A percentile compares a stretch with the other conserved stretches of the same genome.
Evolutionary conservation across 2,888 invertebrate genomes (phyloP).

Genomic region (Eumacrocentrus americanus): DNA sequence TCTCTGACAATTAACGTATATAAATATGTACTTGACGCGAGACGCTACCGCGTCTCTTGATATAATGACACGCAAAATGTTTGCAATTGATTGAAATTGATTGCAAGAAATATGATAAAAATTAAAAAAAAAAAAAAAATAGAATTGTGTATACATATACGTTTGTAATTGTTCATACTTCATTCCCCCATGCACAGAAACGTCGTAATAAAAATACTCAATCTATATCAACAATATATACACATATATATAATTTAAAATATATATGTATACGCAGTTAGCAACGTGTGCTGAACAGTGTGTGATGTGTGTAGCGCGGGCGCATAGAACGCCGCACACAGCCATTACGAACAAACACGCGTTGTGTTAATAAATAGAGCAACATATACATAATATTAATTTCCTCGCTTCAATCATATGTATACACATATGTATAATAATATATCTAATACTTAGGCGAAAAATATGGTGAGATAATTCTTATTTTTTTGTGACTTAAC

Average conservation of each 20-base stretch:
- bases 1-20: constrained; percentile 5
- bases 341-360: constrained; percentile 24
- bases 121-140: background rate
- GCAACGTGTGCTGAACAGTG: constrained; percentile 34
- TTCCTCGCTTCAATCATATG: constrained; percentile 46
- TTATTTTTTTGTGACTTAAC: background rate
- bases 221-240: constrained; percentile 55
- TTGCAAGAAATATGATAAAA: too few species aligned
- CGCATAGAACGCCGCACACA: constrained; percentile 21
- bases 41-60: constrained; percentile 34
- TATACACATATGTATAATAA: constrained; percentile 43
- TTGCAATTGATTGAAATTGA: constrained; percentile 19
- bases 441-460: constrained; percentile 34
- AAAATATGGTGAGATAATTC: constrained; percentile 17
- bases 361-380: constrained; percentile 59
- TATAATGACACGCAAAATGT: constrained; percentile 28
- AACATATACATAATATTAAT: constrained; percentile 60
- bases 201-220: constrained; percentile 53
- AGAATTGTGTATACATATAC: background rate
- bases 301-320: constrained; percentile 36
- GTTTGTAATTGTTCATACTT: constrained; percentile 12
- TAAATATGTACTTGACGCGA: constrained; percentile 31
- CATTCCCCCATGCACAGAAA: constrained; percentile 21
- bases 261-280: constrained; percentile 33
- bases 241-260: constrained; percentile 38